Conservation (phyloP, 2,113 vertebrate species). For the Oncorhynchus nerka region DNA sequence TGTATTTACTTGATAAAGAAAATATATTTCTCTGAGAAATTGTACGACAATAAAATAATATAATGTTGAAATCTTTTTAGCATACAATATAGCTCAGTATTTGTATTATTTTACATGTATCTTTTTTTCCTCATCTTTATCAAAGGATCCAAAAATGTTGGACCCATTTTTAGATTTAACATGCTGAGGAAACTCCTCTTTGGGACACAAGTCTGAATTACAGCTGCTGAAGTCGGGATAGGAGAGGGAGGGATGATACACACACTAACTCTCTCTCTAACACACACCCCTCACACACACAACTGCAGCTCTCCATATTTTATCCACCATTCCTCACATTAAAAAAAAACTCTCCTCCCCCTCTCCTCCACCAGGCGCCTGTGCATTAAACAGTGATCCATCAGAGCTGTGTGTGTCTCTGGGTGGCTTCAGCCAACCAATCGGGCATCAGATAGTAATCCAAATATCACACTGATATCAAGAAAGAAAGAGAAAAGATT, state of each 20-base stretch:
- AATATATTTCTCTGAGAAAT: too few relatives aligned
- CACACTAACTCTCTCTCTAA: background rate
- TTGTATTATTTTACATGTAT: too few relatives aligned
- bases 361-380: background rate
- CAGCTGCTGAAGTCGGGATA: background rate
- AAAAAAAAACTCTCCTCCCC: background rate
- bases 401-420: background rate
- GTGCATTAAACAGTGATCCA: background rate
- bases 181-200: background rate
- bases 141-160: background rate
- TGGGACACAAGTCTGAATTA: background rate
- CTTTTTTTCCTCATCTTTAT: too few relatives aligned
- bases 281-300: conserved; percentile 1
- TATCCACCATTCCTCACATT: background rate
- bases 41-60: too few relatives aligned
- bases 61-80: too few relatives aligned
- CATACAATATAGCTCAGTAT: too few relatives aligned
- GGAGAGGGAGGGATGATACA: background rate
- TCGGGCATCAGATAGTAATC: background rate
- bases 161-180: background rate
- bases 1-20: too few relatives aligned
- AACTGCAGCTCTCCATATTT: background rate
- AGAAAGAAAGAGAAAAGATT: background rate
- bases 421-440: background rate
- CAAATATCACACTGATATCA: background rate